Evolutionary conservation across 2,113 vertebrate genomes (phyloP).

Genomic region (Phaethornis superciliosus): DNA sequence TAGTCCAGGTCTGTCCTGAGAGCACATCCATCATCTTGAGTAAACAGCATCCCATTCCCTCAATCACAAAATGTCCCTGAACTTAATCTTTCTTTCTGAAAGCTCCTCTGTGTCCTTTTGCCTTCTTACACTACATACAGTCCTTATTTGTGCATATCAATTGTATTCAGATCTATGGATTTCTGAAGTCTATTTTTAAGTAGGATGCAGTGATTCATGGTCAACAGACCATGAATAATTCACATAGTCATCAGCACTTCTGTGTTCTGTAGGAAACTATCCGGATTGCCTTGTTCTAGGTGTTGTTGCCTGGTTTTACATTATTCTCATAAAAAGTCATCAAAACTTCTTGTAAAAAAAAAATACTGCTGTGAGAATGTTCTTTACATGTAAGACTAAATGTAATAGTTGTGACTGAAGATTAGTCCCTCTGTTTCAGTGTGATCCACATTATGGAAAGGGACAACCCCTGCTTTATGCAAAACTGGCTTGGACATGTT

Average conservation of each 20-base stretch:
- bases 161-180: not conserved
- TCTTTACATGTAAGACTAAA: not conserved
- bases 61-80: not conserved
- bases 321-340: not conserved
- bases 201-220: not conserved
- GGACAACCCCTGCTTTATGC: not conserved
- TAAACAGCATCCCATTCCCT: not conserved
- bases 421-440: not conserved
- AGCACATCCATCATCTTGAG: not conserved
- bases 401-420: not conserved
- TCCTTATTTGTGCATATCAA: not conserved
- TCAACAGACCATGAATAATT: not conserved
- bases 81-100: not conserved
- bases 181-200: conserved; percentile 14
- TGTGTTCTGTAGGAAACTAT: not conserved
- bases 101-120: not conserved
- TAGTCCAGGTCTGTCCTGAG: not conserved
- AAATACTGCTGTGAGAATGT: not conserved
- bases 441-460: not conserved
- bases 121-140: not conserved
- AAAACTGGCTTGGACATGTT: not conserved
- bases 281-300: not conserved
- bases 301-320: not conserved
- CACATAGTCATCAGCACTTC: not conserved
- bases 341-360: not conserved